These are phyloP conservation scores for Thymelicus acteon DNA, from an alignment of 2,888 invertebrate genomes.

Conservation along the genomic window DNA sequence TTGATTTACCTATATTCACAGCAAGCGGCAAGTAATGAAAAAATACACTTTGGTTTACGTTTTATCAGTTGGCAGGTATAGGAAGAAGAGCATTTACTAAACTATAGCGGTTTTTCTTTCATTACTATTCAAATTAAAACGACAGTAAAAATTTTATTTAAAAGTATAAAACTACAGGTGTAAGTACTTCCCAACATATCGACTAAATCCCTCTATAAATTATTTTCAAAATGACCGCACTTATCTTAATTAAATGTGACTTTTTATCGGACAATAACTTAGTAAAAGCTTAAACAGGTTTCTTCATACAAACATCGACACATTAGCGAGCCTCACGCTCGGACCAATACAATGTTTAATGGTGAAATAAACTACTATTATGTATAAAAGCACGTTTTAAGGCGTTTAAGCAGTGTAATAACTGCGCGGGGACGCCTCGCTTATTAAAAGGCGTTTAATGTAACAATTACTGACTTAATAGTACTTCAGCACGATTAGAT, in stretches of 20 bases:
- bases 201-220: constrained; percentile 20
- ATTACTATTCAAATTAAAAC: constrained; percentile 11
- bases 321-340: constrained; percentile 18
- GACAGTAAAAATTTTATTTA: constrained; percentile 2
- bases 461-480: constrained; percentile 30
- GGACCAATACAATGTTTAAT: constrained; percentile 29
- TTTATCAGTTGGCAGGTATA: no score
- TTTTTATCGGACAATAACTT: constrained; percentile 33
- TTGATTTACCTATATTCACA: no score
- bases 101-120: neutral
- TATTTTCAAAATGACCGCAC: constrained; percentile 14
- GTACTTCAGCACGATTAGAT: constrained; percentile 29
- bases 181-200: neutral
- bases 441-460: constrained; percentile 37
- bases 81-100: neutral
- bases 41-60: no score
- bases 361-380: constrained; percentile 35
- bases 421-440: constrained; percentile 20
- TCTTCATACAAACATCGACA: constrained; percentile 25
- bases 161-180: constrained; percentile 24
- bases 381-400: constrained; percentile 32
- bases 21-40: no score
- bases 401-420: constrained; percentile 31
- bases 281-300: constrained; percentile 29
- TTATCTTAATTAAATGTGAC: constrained; percentile 35